Percentiles rank a stretch among this genome's conserved stretches.
phyloP scores from a whole-genome alignment of 1,140 invertebrate species.

The silkworm (Bombyx mori) region ASM3026992v2 NC_085110.1:5956501-5957000 shows the following conservation, averaged over 20 bases:
- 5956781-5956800: neutral
- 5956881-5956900: no score
- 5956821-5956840: no score
- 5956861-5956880: no score
- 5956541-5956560: slow-evolving; percentile 81
- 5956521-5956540: no score
- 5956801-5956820: no score
- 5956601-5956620: slow-evolving; percentile 65
- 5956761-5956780: neutral
- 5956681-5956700: slow-evolving; percentile 60
- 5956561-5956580: slow-evolving; percentile 84
- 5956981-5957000: no score
- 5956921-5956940: no score
- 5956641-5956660: slow-evolving; percentile 24
- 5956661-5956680: slow-evolving; percentile 52
- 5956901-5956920: no score
- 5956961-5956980: no score
- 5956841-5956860: no score
- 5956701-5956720: slow-evolving; percentile 65
- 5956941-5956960: no score
- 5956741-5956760: slow-evolving; percentile 4
- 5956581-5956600: slow-evolving; percentile 82
- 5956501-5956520: neutral
- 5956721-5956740: slow-evolving; percentile 18
- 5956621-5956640: slow-evolving; percentile 43